Base-by-base conservation (phyloP, 1,140 invertebrate genomes). In the Cydia amplana region DNA sequence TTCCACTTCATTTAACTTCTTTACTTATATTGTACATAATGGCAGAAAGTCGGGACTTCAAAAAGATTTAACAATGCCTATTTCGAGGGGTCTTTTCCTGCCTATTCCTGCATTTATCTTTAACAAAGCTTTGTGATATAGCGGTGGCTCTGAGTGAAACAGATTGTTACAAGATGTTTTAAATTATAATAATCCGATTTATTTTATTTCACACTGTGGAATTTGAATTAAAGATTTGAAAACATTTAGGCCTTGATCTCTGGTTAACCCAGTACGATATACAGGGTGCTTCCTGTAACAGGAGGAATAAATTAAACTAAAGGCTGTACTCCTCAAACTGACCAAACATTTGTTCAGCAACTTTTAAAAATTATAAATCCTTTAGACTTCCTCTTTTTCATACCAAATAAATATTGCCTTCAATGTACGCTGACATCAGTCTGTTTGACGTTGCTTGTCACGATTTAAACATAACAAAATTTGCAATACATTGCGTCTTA, bases 51-150 rank as follows among this genome's bases (percentile, higher is more conserved):
- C 90, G 80, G 80, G 81, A 86, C 84, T 91, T 89, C 84, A 88
- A 88, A 89, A 92, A 92, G 89, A 92, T 91, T 90, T 92, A 92
- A 92, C 89, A 91, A 91, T 89, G 88, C 87, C 87, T 90, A 88
- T 90, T 92, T 87, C 86, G 85, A 88, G 86, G 83, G 87, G 89
- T 85, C 83, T 79, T 78, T 80, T 85, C 82, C 83, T 81, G 80
- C 80, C 80, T 83, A 25, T 80, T 84, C 80, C 79, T 80, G 75
- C 81, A 80, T 84, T 86, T 83, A 82, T 86, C 81, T 83, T 73
- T 78, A 80, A 82, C 77, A 79, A 77, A 75, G 74, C 82, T 80
- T 85, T 82, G 79, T 82, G 77, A 77, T 65, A 75, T 79, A 77
- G 55, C 81, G 78, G 49, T 80, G 78, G 75, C n/a, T 18, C n/a